Conservation (phyloP, 1,140 invertebrate species). For the Papilio helenus region DNA sequence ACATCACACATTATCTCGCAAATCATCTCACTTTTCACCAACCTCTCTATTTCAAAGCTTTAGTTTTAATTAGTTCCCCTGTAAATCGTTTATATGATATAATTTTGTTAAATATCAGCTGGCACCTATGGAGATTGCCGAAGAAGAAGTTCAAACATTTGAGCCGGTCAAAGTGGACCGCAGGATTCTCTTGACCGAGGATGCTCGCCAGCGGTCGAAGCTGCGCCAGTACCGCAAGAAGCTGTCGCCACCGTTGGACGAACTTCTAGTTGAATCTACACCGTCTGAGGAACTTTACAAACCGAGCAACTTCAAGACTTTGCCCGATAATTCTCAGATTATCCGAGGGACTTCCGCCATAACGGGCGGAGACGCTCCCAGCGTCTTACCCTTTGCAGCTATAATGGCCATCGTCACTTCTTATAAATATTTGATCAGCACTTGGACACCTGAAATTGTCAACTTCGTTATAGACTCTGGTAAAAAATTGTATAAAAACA, state of each 20-base stretch:
- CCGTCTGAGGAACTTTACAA: conserved; percentile 77
- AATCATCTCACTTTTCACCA: too few species aligned
- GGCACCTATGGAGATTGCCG: conserved; percentile 55
- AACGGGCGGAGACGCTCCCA: conserved; percentile 58
- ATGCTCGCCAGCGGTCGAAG: conserved; percentile 65
- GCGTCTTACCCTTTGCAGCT: conserved; percentile 80
- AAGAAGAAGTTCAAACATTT: conserved; percentile 70
- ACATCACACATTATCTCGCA: too few species aligned
- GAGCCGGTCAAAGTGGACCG: conserved; percentile 65
- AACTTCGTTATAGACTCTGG: conserved; percentile 80
- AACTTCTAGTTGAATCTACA: conserved; percentile 54
- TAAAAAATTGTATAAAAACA: conserved; percentile 74
- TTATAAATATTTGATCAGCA: conserved; percentile 79
- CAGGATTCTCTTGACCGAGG: conserved; percentile 67
- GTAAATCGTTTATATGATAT: neutral
- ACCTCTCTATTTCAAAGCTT: too few species aligned
- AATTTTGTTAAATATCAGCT: conserved; percentile 53
- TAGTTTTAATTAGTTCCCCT: neutral
- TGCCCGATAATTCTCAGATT: conserved; percentile 82
- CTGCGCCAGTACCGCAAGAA: conserved; percentile 66
- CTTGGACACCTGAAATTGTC: conserved; percentile 80
- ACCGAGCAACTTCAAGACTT: conserved; percentile 78
- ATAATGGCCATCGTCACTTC: conserved; percentile 83
- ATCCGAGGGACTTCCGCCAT: conserved; percentile 73
- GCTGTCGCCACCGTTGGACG: conserved; percentile 60